Evolutionary conservation across 2,113 vertebrate species (phyloP).

Genomic region (Urocolius indicus): DNA sequence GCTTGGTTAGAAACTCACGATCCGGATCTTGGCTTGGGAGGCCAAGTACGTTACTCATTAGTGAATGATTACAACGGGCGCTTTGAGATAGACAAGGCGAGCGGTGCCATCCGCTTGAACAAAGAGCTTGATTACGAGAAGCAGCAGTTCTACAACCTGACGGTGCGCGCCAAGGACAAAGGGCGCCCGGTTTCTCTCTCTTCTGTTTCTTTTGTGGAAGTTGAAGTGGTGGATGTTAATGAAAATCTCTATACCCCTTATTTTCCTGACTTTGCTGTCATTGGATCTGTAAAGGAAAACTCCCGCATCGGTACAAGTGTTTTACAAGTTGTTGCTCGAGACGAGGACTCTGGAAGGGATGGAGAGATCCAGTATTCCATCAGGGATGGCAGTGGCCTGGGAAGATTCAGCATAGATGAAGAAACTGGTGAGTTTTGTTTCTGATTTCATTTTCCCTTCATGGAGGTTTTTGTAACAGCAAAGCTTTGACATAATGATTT

Average conservation of each 20-base stretch:
- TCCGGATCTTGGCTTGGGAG: slow-evolving; percentile 91
- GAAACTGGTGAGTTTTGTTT: slow-evolving; percentile 88
- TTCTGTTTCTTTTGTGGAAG: slow-evolving; percentile 91
- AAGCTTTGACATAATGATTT: background rate
- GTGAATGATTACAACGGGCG: slow-evolving; percentile 90
- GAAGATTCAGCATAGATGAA: slow-evolving; percentile 93
- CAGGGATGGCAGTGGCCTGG: slow-evolving; percentile 93
- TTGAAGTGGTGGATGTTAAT: slow-evolving; percentile 96
- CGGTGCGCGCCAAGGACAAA: slow-evolving; percentile 93
- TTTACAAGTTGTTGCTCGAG: slow-evolving; percentile 87
- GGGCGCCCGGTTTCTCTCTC: slow-evolving; percentile 93
- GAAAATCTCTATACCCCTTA: slow-evolving; percentile 95
- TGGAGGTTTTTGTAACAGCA: background rate
- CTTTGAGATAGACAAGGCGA: slow-evolving; percentile 92
- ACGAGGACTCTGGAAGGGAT: slow-evolving; percentile 91
- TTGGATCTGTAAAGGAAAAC: slow-evolving; percentile 91
- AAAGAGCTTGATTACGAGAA: slow-evolving; percentile 95
- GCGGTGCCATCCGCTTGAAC: slow-evolving; percentile 90
- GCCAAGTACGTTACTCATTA: slow-evolving; percentile 92
- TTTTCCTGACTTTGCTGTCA: slow-evolving; percentile 89
- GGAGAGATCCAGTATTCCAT: slow-evolving; percentile 96
- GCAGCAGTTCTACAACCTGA: slow-evolving; percentile 96
- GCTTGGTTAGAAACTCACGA: slow-evolving; percentile 96
- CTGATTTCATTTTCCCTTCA: background rate
- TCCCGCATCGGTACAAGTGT: slow-evolving; percentile 91